Percentiles rank a stretch among this genome's conserved stretches.
Evolutionary conservation across 2,113 vertebrate species (phyloP).

Genomic region (Pipa parva): DNA sequence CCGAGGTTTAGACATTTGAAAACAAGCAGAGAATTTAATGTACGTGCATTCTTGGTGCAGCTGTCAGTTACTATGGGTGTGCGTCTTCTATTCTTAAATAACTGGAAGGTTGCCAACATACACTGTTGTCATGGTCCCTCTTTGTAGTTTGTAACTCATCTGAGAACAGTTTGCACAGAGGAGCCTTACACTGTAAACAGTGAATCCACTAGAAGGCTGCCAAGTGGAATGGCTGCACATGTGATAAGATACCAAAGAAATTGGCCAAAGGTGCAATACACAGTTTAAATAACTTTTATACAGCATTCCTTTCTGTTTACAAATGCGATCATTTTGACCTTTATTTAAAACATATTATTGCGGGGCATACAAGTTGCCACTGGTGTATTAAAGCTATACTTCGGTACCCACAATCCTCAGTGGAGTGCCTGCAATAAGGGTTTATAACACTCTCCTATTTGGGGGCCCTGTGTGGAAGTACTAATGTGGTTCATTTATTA

Average conservation of each 20-base stretch:
- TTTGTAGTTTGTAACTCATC: background rate
- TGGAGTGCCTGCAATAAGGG: too few relatives aligned
- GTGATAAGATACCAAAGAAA: background rate
- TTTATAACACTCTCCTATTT: too few relatives aligned
- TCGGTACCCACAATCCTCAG: too few relatives aligned
- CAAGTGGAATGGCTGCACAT: background rate
- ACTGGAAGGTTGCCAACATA: background rate
- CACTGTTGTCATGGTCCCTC: background rate
- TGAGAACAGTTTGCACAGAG: background rate
- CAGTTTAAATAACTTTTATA: background rate
- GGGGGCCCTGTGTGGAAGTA: too few relatives aligned
- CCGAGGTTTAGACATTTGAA: background rate
- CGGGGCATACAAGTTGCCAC: too few relatives aligned
- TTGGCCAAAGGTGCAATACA: background rate
- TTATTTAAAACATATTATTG: too few relatives aligned
- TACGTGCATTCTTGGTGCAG: background rate
- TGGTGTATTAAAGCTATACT: too few relatives aligned
- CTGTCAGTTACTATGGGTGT: background rate
- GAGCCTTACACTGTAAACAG: background rate
- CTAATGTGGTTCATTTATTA: too few relatives aligned
- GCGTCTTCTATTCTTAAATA: background rate
- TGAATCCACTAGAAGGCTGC: background rate
- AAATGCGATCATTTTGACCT: too few relatives aligned
- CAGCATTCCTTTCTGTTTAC: too few relatives aligned
- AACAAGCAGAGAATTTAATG: background rate